A percentile compares a stretch with the other conserved stretches of the same genome.
Evolutionary conservation across 1,140 invertebrate genomes (phyloP).

Genomic region (Achroia grisella): DNA sequence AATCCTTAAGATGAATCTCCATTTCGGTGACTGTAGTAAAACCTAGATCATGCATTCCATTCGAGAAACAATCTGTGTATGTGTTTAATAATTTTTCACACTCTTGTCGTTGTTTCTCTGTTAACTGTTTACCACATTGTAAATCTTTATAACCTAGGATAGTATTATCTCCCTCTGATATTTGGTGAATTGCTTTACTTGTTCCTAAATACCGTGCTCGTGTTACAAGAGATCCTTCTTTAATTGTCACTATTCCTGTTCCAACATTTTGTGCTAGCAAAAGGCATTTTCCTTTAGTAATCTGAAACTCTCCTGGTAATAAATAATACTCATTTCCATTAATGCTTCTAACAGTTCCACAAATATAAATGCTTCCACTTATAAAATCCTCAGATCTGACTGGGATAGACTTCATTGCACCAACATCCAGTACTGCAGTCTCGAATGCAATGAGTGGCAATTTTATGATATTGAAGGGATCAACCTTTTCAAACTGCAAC

Average conservation of each 20-base stretch:
- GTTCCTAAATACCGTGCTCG: too few relatives aligned
- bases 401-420: background rate
- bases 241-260: too few relatives aligned
- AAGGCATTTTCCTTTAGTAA: too few relatives aligned
- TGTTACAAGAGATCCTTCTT: too few relatives aligned
- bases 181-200: too few relatives aligned
- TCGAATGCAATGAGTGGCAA: background rate
- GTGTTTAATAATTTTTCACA: background rate
- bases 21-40: background rate
- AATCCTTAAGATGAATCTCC: background rate
- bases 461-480: conserved; percentile 5
- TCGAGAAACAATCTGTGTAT: background rate
- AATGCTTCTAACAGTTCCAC: conserved; percentile 11
- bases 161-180: background rate
- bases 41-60: background rate
- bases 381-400: conserved; percentile 2
- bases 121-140: background rate
- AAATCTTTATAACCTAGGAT: background rate
- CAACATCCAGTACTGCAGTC: background rate
- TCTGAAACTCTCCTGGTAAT: too few relatives aligned
- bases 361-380: conserved; percentile 15
- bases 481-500: background rate
- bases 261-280: too few relatives aligned
- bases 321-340: conserved; percentile 3
- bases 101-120: background rate